Percentiles rank a stretch among this genome's conserved stretches.
These are phyloP conservation scores for Phaethon lepturus DNA, from an alignment of 2,113 vertebrate genomes.

Conservation along the genomic window DNA sequence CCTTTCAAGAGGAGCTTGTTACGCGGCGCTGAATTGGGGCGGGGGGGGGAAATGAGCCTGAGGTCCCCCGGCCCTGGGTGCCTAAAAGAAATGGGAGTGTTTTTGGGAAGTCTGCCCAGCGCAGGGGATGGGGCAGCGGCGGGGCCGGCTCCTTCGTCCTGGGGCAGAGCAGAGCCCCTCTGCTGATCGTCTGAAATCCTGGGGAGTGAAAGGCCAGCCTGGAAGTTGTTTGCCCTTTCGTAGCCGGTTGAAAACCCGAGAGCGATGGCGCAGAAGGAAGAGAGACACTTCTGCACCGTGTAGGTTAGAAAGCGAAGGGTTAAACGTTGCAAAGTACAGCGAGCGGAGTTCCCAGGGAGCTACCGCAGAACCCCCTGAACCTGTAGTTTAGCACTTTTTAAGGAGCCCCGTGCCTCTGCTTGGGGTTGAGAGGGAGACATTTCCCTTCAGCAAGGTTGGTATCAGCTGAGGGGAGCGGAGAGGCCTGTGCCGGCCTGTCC, in stretches of 20 bases:
- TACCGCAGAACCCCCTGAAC: not conserved
- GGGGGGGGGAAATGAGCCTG: fast-evolving
- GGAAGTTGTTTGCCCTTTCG: not conserved
- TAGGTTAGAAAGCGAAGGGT: not conserved
- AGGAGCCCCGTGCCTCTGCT: not conserved
- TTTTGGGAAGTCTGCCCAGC: not conserved
- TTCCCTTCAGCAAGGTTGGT: not conserved
- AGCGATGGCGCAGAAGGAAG: not conserved
- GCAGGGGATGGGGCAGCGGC: fast-evolving
- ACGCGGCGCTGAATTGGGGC: fast-evolving
- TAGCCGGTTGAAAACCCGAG: not conserved
- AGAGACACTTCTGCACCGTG: not conserved
- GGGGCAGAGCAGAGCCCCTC: not conserved
- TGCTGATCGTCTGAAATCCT: not conserved
- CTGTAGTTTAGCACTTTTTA: not conserved
- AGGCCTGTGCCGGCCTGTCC: constrained; percentile 59
- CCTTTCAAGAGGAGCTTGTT: not conserved
- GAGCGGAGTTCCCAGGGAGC: not conserved
- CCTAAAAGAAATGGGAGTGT: not conserved
- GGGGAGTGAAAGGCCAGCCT: not conserved
- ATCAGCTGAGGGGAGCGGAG: not conserved
- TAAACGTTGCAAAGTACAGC: not conserved
- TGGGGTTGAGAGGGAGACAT: not conserved
- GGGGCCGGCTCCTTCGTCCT: fast-evolving
- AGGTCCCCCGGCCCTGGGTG: not conserved